These are phyloP conservation scores for Drosophila arizonae DNA, from an alignment of 1,140 invertebrate species.

Conservation along the genomic window DNA sequence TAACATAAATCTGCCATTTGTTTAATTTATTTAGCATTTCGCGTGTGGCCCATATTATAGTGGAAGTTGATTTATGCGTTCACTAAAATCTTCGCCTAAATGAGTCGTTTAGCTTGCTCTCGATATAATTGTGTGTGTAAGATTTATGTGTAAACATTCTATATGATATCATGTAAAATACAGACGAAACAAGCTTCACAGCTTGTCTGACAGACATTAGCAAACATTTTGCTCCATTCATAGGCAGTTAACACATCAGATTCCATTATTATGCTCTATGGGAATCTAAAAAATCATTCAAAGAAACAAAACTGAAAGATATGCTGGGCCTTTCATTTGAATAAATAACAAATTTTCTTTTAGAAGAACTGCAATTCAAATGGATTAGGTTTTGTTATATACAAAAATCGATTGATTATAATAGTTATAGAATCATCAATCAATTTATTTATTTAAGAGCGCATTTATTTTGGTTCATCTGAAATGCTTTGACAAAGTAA, in stretches of 20 bases:
- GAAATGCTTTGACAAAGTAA: too few relatives aligned
- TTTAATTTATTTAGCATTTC: constrained; percentile 68
- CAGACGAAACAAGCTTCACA: not conserved
- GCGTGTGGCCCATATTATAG: constrained; percentile 58
- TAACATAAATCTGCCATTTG: constrained; percentile 64
- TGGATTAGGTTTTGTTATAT: too few relatives aligned
- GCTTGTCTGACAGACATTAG: not conserved
- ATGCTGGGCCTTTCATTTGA: too few relatives aligned
- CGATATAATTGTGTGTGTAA: not conserved
- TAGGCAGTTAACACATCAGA: not conserved
- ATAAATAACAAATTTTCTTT: too few relatives aligned
- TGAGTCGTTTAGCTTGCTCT: constrained; percentile 44
- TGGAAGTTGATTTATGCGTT: constrained; percentile 34
- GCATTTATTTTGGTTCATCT: too few relatives aligned
- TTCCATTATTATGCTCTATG: too few relatives aligned
- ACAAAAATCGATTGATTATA: too few relatives aligned
- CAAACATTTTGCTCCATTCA: not conserved
- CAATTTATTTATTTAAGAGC: too few relatives aligned
- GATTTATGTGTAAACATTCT: constrained; percentile 19
- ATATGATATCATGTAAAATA: not conserved
- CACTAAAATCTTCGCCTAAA: constrained; percentile 40
- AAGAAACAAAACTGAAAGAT: too few relatives aligned
- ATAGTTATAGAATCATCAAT: too few relatives aligned
- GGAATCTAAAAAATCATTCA: too few relatives aligned
- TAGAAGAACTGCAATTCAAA: too few relatives aligned